Evolutionary conservation across 2,797 vertebrate genomes (phyloP), one percentile per base, ranked within the genome.

Genomic region (Tolypeutes matacus): DNA sequence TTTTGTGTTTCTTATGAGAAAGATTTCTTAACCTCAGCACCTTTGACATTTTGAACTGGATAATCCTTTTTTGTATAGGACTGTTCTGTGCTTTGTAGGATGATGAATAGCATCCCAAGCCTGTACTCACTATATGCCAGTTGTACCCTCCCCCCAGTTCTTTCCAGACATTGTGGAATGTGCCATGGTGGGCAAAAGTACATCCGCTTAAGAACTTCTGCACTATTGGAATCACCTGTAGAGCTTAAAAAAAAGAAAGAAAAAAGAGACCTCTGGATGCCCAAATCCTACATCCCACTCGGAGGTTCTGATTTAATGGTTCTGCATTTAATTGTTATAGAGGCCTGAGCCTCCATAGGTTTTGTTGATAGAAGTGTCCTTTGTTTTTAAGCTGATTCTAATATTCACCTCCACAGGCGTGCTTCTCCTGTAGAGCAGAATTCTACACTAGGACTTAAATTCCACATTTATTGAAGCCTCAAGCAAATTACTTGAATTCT

Each of bases 371-470:
- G 21, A 67, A 10, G 42, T 51, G 17, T 23, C 17, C 7, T 73
- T 73, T 86, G 51, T 72, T 91, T 89, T 85, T 88, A 80, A 94
- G 34, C 49, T 31, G 18, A 62, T 80, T 27, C 31, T 83, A 49
- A 58, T 46, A 56, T 56, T 56, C 53, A 18, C 18, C 18, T 56
- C 56, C 17, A 56, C 56, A 56, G 18, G 20, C 3, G 20, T 56
- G 56, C 8, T 56, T 56, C 20, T 20, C 31, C 34, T 58, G 21
- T 49, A 70, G 53, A 69, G 77, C 34, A 76, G 77, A 75, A 11
- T 20, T n/a, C 13, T 31, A 49, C 46, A 42, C 34, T 34, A 23
- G 27, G 12, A 51, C 49, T 87, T 60, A 86, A 86, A 65, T 65
- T 86, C 51, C 56, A 56, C 56, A 21, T 20, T 56, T 56, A 56